These are phyloP conservation scores for Pheosia gnoma DNA, from an alignment of 2,888 invertebrate genomes.

Conservation along the genomic window DNA sequence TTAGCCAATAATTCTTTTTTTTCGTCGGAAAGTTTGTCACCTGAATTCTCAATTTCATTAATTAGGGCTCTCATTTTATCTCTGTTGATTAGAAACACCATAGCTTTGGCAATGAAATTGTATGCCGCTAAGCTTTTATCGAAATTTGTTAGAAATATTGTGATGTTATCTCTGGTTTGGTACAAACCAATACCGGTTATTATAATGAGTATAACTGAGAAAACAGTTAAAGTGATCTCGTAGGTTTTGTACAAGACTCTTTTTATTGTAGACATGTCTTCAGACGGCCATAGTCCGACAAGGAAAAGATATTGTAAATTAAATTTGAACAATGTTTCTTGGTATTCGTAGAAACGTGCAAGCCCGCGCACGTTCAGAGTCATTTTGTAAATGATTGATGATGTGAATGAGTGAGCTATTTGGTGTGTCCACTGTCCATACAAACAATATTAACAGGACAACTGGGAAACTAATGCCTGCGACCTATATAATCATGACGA, in stretches of 20 bases:
- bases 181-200: conserved; percentile 58
- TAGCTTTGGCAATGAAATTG: conserved; percentile 60
- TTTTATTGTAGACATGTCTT: conserved; percentile 41
- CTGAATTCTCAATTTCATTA: conserved; percentile 56
- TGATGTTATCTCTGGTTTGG: conserved; percentile 43
- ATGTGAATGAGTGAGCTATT: not conserved
- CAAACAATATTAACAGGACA: not conserved
- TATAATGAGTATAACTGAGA: conserved; percentile 48
- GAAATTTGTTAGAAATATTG: conserved; percentile 53
- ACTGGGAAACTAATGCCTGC: not conserved
- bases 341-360: conserved; percentile 32
- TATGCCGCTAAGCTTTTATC: conserved; percentile 61
- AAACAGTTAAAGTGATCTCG: conserved; percentile 44
- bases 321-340: conserved; percentile 58
- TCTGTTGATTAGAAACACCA: conserved; percentile 54
- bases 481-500: too few species aligned
- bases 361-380: conserved; percentile 16
- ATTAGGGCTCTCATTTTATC: conserved; percentile 51
- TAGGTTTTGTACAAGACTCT: conserved; percentile 54
- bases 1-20: conserved; percentile 53
- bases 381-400: conserved; percentile 48
- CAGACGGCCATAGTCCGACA: conserved; percentile 66
- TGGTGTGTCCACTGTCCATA: conserved; percentile 3
- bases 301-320: conserved; percentile 62
- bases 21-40: conserved; percentile 54